phyloP scores from a whole-genome alignment of 2,888 invertebrate genomes.

The Microctonus brassicae region DNA sequence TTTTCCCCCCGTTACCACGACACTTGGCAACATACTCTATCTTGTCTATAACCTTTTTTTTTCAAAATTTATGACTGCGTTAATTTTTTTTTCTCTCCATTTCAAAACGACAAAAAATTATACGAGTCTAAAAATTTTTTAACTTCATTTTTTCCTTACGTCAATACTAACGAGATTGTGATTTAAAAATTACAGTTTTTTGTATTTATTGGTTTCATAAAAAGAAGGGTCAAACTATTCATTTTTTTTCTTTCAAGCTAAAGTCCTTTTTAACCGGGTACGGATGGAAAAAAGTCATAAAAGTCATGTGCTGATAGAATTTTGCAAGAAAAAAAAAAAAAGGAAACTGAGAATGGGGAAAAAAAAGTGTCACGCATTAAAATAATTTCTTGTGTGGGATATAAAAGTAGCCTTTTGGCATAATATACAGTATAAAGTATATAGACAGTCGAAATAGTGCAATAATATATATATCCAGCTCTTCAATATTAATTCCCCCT shows the following conservation, averaged over 20 bases:
- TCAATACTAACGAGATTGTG: not conserved
- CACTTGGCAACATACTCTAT: not conserved
- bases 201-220: not conserved
- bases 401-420: too few relatives aligned
- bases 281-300: not conserved
- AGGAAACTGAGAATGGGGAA: too few relatives aligned
- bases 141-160: too few relatives aligned
- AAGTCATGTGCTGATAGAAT: not conserved
- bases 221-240: not conserved
- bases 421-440: too few relatives aligned
- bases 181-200: not conserved
- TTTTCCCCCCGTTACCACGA: conserved; percentile 10
- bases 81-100: not conserved
- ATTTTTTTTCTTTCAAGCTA: not conserved
- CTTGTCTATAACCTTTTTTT: not conserved
- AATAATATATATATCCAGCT: too few relatives aligned
- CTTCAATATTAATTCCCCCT: conserved; percentile 40
- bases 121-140: too few relatives aligned
- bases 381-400: not conserved
- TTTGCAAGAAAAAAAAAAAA: too few relatives aligned
- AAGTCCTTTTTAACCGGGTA: not conserved
- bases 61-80: conserved; percentile 11
- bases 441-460: too few relatives aligned
- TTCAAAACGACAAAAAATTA: not conserved
- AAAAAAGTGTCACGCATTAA: not conserved